These are phyloP conservation scores for Atethmia centrago DNA, from an alignment of 2,888 invertebrate species.

Conservation along the genomic window DNA sequence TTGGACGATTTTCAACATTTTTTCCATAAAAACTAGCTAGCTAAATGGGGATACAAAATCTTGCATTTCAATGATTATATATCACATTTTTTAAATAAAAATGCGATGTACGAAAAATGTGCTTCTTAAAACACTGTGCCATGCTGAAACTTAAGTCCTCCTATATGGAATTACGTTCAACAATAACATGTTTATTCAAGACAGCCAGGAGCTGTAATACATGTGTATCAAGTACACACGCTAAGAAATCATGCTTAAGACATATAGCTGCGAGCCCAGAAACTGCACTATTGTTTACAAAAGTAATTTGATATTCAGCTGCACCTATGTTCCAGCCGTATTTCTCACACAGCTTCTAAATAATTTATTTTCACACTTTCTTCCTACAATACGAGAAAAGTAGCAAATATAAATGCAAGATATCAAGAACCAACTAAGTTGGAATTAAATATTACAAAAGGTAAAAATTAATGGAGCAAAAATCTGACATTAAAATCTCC, in stretches of 20 bases:
- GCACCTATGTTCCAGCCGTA: constrained; percentile 11
- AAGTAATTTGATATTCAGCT: constrained; percentile 51
- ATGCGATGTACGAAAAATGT: too few relatives aligned
- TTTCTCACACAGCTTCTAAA: constrained; percentile 2
- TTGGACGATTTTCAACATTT: too few relatives aligned
- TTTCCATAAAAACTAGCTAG: too few relatives aligned
- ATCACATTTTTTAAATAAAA: too few relatives aligned
- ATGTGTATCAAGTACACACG: constrained; percentile 26
- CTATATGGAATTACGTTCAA: constrained; percentile 1
- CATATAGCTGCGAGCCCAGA: constrained; percentile 30
- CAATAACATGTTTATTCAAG: constrained; percentile 27
- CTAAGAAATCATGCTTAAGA: constrained; percentile 40
- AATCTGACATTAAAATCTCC: constrained; percentile 29
- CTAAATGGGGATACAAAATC: too few relatives aligned
- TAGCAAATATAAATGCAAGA: constrained; percentile 21
- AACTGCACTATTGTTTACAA: constrained; percentile 32
- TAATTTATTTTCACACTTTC: constrained; percentile 33
- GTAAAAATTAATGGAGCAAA: constrained; percentile 34
- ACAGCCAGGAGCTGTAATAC: constrained; percentile 4
- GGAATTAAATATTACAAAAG: constrained; percentile 24
- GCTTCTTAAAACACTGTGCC: too few relatives aligned
- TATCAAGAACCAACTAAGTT: constrained; percentile 19
- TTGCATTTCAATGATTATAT: too few relatives aligned
- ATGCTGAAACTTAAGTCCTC: not conserved
- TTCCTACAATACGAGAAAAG: constrained; percentile 6